These are phyloP conservation scores for Dicerorhinus sumatrensis DNA, from an alignment of 2,113 vertebrate species.

Conservation along the genomic window DNA sequence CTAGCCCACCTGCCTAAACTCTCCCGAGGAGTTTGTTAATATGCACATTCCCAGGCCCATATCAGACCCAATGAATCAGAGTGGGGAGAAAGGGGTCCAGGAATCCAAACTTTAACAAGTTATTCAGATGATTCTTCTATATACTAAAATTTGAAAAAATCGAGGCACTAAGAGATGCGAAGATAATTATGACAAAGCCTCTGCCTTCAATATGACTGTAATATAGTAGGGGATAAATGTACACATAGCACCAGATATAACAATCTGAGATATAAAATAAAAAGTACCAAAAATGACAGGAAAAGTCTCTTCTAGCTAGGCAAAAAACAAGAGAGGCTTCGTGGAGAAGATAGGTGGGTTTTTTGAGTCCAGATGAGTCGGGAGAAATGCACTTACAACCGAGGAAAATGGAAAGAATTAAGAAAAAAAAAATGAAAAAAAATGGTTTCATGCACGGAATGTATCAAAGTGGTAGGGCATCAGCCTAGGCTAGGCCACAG, in stretches of 20 bases:
- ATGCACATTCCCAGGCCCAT: not conserved
- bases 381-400: not conserved
- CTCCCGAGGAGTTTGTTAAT: not conserved
- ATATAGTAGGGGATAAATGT: not conserved
- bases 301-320: not conserved
- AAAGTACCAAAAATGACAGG: not conserved
- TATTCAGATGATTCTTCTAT: not conserved
- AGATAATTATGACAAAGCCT: conserved; percentile 15
- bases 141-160: conserved; percentile 19
- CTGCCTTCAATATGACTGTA: not conserved
- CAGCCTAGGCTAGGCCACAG: not conserved
- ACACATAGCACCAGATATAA: not conserved
- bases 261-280: conserved; percentile 9
- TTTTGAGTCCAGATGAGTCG: not conserved
- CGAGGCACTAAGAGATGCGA: not conserved
- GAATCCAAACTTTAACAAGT: not conserved
- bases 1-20: not conserved
- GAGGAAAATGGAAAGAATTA: not conserved
- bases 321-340: not conserved
- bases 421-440: not conserved
- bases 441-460: not conserved
- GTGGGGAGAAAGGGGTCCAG: not conserved
- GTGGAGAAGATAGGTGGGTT: not conserved
- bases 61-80: not conserved
- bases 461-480: not conserved